Evolutionary conservation across 2,113 vertebrate genomes (phyloP), one percentile per base, ranked within the genome.

Genomic region (Calyptomena viridis): DNA sequence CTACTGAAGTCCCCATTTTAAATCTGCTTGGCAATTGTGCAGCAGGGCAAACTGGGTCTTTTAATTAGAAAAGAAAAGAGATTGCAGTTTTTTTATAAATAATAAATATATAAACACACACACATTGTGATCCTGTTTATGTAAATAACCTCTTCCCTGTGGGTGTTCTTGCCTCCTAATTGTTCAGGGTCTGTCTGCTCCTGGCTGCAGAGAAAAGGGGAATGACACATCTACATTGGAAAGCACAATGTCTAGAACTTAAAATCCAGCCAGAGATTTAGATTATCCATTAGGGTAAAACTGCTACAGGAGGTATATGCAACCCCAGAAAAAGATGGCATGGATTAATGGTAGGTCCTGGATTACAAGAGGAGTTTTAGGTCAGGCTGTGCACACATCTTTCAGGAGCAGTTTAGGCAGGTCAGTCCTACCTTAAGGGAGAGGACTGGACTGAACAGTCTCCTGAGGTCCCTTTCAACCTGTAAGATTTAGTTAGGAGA

Each of bases 1-100:
- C 95, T 95, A 71, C 93, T 94, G 84, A 94, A 89, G 92, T 93
- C 92, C 94, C 91, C 83, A 82, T 96, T 96, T 96, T 89, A 89
- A 95, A 93, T 96, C 95, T 97, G 78, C 89, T 93, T 92, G 86
- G 87, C 96, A 96, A 94, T 97, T 97, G 92, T 96, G 94, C 94
- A 89, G 82, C 89, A 95, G 91, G 88, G 91, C 93, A 93, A 94
- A 96, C 90, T 93, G 85, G 58, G 58, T 81, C 92, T 96, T 97
- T 98, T 97, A 95, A 94, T 97, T 96, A 94, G 73, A 86, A 93
- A 94, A 91, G 63, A 93, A 95, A 93, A 88, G 93, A 94, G 63
- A 94, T 95, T 87, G 83, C 2, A 7, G 40, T 81, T 69, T 92
- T 93, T 92, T 83, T 25, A 49, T 72, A 90, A 71, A 63, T 80